phyloP scores from a whole-genome alignment of 2,113 vertebrate species.

The Macroglossus sobrinus region DNA sequence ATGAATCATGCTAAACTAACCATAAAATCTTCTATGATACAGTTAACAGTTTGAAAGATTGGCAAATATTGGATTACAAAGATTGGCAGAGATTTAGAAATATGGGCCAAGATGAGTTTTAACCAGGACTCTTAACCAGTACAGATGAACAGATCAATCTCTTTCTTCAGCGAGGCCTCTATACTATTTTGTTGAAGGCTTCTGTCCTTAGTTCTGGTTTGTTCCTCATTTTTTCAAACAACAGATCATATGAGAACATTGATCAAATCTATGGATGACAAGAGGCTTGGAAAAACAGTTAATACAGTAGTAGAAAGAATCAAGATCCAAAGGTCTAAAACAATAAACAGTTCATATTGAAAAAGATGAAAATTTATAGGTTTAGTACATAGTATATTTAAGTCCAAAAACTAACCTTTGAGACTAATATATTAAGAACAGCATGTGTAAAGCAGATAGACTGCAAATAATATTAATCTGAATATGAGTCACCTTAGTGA shows the following conservation, averaged over 20 bases:
- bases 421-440: conserved; percentile 1
- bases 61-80: neutral
- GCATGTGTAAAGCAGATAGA: neutral
- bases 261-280: neutral
- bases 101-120: neutral
- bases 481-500: neutral
- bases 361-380: conserved; percentile 17
- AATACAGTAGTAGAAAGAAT: neutral
- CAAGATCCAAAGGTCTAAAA: neutral
- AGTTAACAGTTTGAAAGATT: neutral
- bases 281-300: neutral
- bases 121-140: neutral
- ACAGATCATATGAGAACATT: conserved; percentile 8
- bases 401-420: neutral
- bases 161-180: neutral
- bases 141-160: neutral
- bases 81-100: conserved; percentile 28
- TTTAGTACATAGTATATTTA: neutral
- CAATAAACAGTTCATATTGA: neutral
- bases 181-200: neutral
- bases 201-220: neutral
- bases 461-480: neutral
- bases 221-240: conserved; percentile 2
- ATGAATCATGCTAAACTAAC: conserved; percentile 32
- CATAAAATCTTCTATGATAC: neutral